Evolutionary conservation across 1,140 invertebrate species (phyloP).

Genomic region (Eufriesea mexicana): DNA sequence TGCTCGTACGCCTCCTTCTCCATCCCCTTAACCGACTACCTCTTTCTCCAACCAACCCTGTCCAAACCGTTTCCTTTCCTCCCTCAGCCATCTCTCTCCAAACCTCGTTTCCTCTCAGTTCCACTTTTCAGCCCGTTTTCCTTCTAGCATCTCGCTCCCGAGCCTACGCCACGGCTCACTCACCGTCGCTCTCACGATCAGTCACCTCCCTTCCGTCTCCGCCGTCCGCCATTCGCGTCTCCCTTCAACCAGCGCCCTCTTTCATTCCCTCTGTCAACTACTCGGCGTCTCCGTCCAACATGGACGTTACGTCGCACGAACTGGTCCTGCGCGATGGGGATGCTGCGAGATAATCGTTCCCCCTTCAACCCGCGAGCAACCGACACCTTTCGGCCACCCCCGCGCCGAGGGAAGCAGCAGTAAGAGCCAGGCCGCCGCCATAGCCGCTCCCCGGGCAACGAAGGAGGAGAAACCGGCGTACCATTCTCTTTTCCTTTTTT

Average conservation of each 20-base stretch:
- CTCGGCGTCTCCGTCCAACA: slow-evolving; percentile 3
- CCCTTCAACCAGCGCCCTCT: slow-evolving; percentile 37
- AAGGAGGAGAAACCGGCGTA: slow-evolving; percentile 64
- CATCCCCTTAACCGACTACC: too few relatives aligned
- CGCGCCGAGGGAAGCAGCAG: slow-evolving; percentile 71
- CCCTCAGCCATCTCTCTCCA: not conserved
- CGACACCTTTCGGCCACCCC: slow-evolving; percentile 59
- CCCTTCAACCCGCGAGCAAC: slow-evolving; percentile 51
- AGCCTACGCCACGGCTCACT: not conserved
- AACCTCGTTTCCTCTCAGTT: slow-evolving; percentile 1
- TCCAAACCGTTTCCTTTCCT: not conserved
- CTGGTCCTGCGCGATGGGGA: slow-evolving; percentile 78
- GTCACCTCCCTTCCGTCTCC: not conserved
- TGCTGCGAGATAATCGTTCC: slow-evolving; percentile 73
- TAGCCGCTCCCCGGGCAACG: slow-evolving; percentile 77
- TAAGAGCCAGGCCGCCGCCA: slow-evolving; percentile 80
- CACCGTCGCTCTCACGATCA: not conserved
- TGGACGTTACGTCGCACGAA: not conserved
- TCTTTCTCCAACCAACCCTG: not conserved
- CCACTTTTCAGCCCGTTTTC: slow-evolving; percentile 32
- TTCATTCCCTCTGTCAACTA: not conserved
- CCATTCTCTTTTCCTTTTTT: slow-evolving; percentile 49
- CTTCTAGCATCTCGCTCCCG: not conserved
- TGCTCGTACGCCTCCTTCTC: not conserved
- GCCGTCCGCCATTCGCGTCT: too few relatives aligned